Conservation (phyloP, 2,113 vertebrate genomes). For the Centropristis striata region DNA sequence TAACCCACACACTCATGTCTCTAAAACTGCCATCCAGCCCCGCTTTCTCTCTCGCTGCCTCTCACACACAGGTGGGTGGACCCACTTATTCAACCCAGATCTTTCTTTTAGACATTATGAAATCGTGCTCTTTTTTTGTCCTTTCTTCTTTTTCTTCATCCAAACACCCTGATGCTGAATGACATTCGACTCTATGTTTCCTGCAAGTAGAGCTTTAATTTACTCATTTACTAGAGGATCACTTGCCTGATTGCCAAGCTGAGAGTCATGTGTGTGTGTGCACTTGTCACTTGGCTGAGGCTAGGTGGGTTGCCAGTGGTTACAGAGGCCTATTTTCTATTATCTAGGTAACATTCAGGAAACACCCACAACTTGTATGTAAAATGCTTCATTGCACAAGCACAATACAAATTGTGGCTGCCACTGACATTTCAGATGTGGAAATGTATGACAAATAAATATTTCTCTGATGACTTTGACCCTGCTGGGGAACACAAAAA, state of each 20-base stretch:
- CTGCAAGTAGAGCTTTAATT: constrained; percentile 39
- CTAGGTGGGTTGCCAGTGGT: constrained; percentile 77
- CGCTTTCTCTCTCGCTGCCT: constrained; percentile 80
- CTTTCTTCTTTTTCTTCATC: constrained; percentile 60
- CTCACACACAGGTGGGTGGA: constrained; percentile 87
- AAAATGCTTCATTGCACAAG: constrained; percentile 55
- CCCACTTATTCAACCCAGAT: constrained; percentile 87
- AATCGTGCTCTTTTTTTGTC: constrained; percentile 71
- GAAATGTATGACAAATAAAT: constrained; percentile 32
- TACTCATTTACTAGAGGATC: constrained; percentile 25
- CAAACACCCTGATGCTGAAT: constrained; percentile 57
- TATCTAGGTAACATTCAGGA: constrained; percentile 78
- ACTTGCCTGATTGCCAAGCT: constrained; percentile 31
- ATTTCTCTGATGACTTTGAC: constrained; percentile 45
- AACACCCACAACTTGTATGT: constrained; percentile 76
- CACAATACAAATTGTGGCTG: constrained; percentile 37
- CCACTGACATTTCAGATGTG: constrained; percentile 59
- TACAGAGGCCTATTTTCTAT: constrained; percentile 76
- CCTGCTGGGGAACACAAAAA: constrained; percentile 10
- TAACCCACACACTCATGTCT: constrained; percentile 88
- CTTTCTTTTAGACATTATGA: constrained; percentile 85
- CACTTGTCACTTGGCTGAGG: constrained; percentile 52
- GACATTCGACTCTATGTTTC: constrained; percentile 50
- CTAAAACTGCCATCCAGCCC: constrained; percentile 81
- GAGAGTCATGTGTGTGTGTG: constrained; percentile 51